Evolutionary conservation across 23 tunicate species (phyloP).

Genomic region (Halocynthia roretzi): DNA sequence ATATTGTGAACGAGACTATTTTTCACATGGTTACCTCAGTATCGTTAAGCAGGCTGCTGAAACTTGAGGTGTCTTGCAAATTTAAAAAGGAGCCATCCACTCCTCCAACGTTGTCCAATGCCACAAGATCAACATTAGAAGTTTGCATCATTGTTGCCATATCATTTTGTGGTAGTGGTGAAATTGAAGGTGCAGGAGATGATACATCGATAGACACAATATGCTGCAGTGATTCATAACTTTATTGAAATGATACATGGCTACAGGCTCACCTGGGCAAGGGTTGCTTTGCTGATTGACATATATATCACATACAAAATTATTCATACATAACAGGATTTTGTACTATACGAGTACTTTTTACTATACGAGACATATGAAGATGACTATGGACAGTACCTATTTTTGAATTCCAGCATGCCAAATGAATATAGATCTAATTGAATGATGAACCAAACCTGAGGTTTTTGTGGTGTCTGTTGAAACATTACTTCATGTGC

Average conservation of each 20-base stretch:
- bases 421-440: no score
- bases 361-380: no score
- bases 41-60: neutral
- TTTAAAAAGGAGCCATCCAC: neutral
- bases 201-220: slow-evolving; percentile 5
- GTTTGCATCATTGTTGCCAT: neutral
- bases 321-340: no score
- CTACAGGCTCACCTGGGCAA: neutral
- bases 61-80: neutral
- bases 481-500: no score
- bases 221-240: neutral
- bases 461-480: no score
- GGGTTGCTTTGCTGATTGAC: neutral
- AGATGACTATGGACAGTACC: no score
- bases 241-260: neutral
- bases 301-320: no score
- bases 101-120: neutral
- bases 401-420: no score
- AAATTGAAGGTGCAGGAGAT: neutral
- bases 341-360: no score
- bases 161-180: slow-evolving; percentile 1
- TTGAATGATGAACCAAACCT: no score
- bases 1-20: no score
- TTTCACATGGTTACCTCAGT: neutral
- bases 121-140: neutral